A percentile compares a stretch with the other conserved stretches of the same genome.
phyloP scores from a whole-genome alignment of 2,797 vertebrate genomes.

The Zalophus californianus region DNA sequence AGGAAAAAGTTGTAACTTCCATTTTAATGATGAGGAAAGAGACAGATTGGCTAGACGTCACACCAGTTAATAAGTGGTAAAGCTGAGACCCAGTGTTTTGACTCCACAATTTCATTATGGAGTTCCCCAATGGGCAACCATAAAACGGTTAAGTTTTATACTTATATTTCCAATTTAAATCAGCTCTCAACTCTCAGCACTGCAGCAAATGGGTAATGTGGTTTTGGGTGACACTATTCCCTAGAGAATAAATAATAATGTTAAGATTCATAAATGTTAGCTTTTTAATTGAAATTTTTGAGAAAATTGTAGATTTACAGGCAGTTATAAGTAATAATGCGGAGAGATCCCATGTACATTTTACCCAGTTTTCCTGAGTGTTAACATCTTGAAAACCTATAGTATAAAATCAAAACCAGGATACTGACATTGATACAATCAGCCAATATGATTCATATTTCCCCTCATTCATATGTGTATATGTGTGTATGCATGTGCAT shows the following conservation, averaged over 20 bases:
- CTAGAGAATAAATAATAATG: conserved; percentile 82
- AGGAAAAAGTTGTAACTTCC: neutral
- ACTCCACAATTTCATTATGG: conserved; percentile 79
- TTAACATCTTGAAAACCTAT: neutral
- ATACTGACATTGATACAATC: neutral
- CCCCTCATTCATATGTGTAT: neutral
- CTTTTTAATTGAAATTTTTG: neutral
- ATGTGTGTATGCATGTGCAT: neutral
- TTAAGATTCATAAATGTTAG: neutral
- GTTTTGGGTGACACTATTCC: conserved; percentile 66
- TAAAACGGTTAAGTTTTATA: conserved; percentile 81
- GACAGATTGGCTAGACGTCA: neutral
- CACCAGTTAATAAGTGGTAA: neutral
- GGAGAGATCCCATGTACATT: neutral
- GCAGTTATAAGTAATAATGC: neutral
- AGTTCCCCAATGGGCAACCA: conserved; percentile 78
- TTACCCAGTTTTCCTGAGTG: neutral
- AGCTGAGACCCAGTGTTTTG: conserved; percentile 59
- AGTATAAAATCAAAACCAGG: neutral
- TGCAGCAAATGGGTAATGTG: conserved; percentile 82
- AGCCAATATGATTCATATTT: neutral
- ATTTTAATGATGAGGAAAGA: conserved; percentile 17
- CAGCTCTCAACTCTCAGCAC: conserved; percentile 71
- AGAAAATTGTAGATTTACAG: neutral
- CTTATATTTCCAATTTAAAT: conserved; percentile 82